phyloP scores from a whole-genome alignment of 2,888 invertebrate genomes.

The Melanotus villosus region DNA sequence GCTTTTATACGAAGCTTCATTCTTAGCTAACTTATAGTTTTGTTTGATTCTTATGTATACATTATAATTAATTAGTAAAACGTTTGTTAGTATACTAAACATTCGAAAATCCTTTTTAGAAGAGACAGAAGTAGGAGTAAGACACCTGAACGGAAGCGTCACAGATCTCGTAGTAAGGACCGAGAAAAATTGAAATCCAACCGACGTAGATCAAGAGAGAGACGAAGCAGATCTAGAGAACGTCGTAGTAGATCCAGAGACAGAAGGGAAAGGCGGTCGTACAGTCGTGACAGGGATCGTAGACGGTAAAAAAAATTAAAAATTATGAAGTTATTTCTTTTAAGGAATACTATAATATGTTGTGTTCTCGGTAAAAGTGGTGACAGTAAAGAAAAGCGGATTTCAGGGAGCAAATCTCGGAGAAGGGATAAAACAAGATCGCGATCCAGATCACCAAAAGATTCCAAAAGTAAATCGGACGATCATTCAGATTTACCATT shows the following conservation, averaged over 20 bases:
- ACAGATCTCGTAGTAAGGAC: slow-evolving; percentile 60
- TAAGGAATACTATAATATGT: slow-evolving; percentile 8
- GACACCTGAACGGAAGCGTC: slow-evolving; percentile 61
- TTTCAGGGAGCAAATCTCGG: slow-evolving; percentile 73
- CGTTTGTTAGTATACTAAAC: too few species aligned
- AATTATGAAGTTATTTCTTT: neutral
- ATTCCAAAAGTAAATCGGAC: slow-evolving; percentile 71
- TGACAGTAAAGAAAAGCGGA: slow-evolving; percentile 76
- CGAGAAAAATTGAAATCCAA: slow-evolving; percentile 73
- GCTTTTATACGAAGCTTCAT: neutral
- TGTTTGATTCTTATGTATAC: too few species aligned
- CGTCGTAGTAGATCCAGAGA: slow-evolving; percentile 64
- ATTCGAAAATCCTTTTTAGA: slow-evolving; percentile 37
- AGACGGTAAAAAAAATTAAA: slow-evolving; percentile 51
- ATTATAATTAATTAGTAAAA: too few species aligned
- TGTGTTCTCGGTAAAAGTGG: slow-evolving; percentile 66
- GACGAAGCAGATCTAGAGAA: slow-evolving; percentile 65
- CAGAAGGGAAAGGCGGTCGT: slow-evolving; percentile 58
- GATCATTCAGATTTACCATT: slow-evolving; percentile 73
- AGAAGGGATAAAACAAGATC: slow-evolving; percentile 63
- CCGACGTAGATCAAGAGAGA: slow-evolving; percentile 65
- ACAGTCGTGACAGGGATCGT: slow-evolving; percentile 59
- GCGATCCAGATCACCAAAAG: slow-evolving; percentile 61
- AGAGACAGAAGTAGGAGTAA: slow-evolving; percentile 57
- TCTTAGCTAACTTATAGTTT: too few species aligned